A percentile compares a stretch with the other conserved stretches of the same genome.
Evolutionary conservation across 2,888 invertebrate species (phyloP).

Genomic region (Andrena camellia): DNA sequence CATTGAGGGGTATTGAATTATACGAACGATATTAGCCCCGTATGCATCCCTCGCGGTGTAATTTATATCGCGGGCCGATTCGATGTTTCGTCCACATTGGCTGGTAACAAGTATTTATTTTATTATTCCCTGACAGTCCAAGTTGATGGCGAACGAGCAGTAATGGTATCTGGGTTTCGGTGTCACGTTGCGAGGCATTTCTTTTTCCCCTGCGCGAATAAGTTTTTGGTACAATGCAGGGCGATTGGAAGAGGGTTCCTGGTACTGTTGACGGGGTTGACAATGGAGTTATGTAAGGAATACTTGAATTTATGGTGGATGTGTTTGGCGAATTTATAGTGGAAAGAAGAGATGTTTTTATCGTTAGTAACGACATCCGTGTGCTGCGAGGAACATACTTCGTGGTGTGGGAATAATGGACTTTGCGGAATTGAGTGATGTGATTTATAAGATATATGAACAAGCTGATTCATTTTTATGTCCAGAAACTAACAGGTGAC

Average conservation of each 20-base stretch:
- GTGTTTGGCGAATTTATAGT: background rate
- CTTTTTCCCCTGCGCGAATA: slow-evolving; percentile 8
- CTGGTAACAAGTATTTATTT: slow-evolving; percentile 50
- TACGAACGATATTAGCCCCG: slow-evolving; percentile 49
- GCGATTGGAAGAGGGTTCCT: background rate
- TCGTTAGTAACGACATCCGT: no score
- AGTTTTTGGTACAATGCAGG: slow-evolving; percentile 15
- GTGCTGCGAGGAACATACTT: no score
- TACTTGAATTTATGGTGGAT: slow-evolving; percentile 5
- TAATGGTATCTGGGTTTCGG: slow-evolving; percentile 61
- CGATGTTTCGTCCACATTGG: slow-evolving; percentile 38
- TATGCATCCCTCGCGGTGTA: slow-evolving; percentile 25
- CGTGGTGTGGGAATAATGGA: no score
- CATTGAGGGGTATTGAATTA: slow-evolving; percentile 54
- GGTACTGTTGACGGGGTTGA: slow-evolving; percentile 1
- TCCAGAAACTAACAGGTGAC: no score
- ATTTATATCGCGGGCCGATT: slow-evolving; percentile 52
- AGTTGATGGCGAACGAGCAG: slow-evolving; percentile 30
- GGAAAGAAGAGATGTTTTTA: background rate
- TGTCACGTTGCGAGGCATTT: slow-evolving; percentile 15
- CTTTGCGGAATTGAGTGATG: no score
- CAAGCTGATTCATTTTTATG: no score
- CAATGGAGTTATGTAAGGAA: slow-evolving; percentile 6
- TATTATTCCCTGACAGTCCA: slow-evolving; percentile 24
- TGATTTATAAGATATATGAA: no score